Conservation (phyloP, 2,797 vertebrate genomes). For the Macropus fuliginosus region DNA sequence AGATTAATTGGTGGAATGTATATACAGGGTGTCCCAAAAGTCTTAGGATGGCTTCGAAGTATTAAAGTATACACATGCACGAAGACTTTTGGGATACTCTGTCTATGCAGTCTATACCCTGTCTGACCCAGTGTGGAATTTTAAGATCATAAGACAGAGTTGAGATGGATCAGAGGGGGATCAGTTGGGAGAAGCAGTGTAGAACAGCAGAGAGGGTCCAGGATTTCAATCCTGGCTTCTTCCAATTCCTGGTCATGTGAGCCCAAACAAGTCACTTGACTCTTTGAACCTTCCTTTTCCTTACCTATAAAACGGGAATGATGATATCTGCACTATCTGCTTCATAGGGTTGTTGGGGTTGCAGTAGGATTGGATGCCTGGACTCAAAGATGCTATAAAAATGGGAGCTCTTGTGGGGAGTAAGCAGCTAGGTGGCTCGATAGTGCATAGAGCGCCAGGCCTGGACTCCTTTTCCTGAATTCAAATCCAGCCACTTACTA, state of each 20-base stretch:
- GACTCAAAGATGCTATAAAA: neutral
- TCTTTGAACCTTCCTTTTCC: neutral
- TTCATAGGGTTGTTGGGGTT: neutral
- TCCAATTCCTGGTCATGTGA: neutral
- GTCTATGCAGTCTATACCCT: neutral
- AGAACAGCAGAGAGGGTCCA: neutral
- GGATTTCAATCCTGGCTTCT: too few relatives aligned
- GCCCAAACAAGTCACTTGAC: neutral
- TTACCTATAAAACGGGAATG: neutral
- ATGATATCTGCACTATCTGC: neutral
- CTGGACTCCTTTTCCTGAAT: neutral
- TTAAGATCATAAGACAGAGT: neutral
- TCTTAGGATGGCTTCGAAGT: neutral
- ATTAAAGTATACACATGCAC: too few relatives aligned
- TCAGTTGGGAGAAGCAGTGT: neutral
- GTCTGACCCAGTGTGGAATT: too few relatives aligned
- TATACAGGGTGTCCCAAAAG: too few relatives aligned
- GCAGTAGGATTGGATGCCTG: neutral
- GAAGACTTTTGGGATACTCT: neutral
- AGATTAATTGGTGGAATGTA: neutral
- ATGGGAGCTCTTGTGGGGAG: neutral
- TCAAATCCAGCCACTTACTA: slow-evolving; percentile 12
- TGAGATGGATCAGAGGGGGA: neutral
- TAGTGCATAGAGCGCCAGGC: neutral
- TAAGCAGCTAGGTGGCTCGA: neutral